Evolutionary conservation across 1,140 invertebrate genomes (phyloP), one percentile per base, ranked within the genome.

Genomic region (Drosophila bocki): DNA sequence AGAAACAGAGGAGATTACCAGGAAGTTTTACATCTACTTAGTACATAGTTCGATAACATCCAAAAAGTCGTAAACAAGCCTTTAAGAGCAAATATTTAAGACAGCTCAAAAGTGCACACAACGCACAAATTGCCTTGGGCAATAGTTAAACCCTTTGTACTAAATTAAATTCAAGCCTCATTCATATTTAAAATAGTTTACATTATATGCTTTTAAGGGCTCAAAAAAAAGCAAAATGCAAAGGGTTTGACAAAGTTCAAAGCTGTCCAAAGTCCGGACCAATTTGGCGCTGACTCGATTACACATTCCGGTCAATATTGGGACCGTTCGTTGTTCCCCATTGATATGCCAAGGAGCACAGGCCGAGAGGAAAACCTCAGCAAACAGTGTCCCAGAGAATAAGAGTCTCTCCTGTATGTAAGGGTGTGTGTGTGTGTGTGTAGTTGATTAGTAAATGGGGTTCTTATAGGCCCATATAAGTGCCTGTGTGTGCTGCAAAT

Each of bases 301-400:
- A 57, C 67, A 71, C 59, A 68, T 81, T 80, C 62, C 47, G 69
- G 59, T 79, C 76, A 78, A 79, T 79, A 64, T 78, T 56, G n/a
- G 47, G 19, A 53, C 29, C 53, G 22, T 19, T 15, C 57, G 5
- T 29, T 6, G 26, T 29, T 29, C 5, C 42, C 42, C 69, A 88
- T 81, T 81, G 69, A 78, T 72, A 84, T 88, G 80, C 80, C 64
- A 67, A 61, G 45, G 80, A 78, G 48, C 75, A 77, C 61, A 80
- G 48, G 53, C 61, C 64, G 63, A 78, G 63, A 78, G 48, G n/a
- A 61, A 76, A 74, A 69, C 71, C 56, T 75, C 64, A 64, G 58
- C 64, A 70, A 83, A 88, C 84, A 83, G 69, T 74, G 58, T 65
- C 54, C 57, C 37, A 42, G 44, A 67, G 67, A 22, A 26, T 39